These are phyloP conservation scores for Caenorhabditis macrosperma DNA, from an alignment of 2,888 invertebrate species.

Conservation along the genomic window DNA sequence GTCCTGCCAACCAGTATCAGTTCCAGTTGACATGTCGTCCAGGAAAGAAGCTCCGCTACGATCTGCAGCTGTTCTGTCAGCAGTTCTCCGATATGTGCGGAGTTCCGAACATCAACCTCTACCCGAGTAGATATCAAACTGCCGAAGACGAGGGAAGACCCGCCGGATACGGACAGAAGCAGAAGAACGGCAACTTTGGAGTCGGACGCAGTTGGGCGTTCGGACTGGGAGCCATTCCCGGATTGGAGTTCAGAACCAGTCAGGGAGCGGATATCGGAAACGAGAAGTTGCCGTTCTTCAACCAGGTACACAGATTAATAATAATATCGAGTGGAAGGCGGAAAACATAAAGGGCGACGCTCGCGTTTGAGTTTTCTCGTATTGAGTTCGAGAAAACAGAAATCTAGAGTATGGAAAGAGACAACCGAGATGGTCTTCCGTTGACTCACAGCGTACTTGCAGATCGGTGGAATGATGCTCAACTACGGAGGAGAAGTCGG, in stretches of 20 bases:
- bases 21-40: constrained; percentile 75
- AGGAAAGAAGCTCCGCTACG: constrained; percentile 75
- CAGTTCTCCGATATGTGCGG: constrained; percentile 75
- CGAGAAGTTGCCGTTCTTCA: constrained; percentile 69
- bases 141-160: constrained; percentile 70
- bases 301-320: constrained; percentile 55
- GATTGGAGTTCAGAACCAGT: constrained; percentile 64
- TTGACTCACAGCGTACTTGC: background rate
- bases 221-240: constrained; percentile 75
- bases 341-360: background rate
- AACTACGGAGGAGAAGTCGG: constrained; percentile 74
- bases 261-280: constrained; percentile 71
- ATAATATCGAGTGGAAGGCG: background rate
- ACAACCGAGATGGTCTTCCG: background rate
- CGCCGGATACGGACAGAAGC: constrained; percentile 77
- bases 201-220: constrained; percentile 72
- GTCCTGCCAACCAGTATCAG: constrained; percentile 74
- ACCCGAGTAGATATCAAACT: constrained; percentile 61
- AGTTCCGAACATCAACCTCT: constrained; percentile 73
- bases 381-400: background rate
- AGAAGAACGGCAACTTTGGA: constrained; percentile 76
- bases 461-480: constrained; percentile 76
- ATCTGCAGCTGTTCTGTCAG: constrained; percentile 76
- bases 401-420: background rate
- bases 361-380: background rate